These are phyloP conservation scores for Gortyna flavago DNA, from an alignment of 2,888 invertebrate genomes.

Conservation along the genomic window DNA sequence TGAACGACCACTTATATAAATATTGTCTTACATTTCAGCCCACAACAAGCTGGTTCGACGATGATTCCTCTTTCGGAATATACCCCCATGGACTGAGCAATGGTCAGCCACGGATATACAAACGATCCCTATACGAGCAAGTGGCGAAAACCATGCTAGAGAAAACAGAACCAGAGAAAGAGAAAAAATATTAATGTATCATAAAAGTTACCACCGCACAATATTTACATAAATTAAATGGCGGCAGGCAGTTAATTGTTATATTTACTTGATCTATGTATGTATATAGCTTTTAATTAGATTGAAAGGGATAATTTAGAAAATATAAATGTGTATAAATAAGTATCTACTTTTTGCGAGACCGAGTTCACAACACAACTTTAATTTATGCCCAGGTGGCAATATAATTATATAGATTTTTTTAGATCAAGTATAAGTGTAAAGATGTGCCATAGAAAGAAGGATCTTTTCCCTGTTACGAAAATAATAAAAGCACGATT, in stretches of 20 bases:
- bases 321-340: slow-evolving; percentile 7
- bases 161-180: slow-evolving; percentile 68
- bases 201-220: slow-evolving; percentile 1
- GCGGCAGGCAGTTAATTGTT: slow-evolving; percentile 38
- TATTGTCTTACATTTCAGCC: slow-evolving; percentile 75
- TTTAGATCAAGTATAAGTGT: slow-evolving; percentile 13
- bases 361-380: slow-evolving; percentile 1
- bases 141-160: slow-evolving; percentile 79
- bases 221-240: slow-evolving; percentile 28
- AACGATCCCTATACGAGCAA: slow-evolving; percentile 83
- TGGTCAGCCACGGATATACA: slow-evolving; percentile 85
- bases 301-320: slow-evolving; percentile 36
- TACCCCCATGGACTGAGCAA: slow-evolving; percentile 77
- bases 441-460: slow-evolving; percentile 48
- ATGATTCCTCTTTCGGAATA: slow-evolving; percentile 76
- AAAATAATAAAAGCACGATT: slow-evolving; percentile 1
- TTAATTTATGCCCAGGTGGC: slow-evolving; percentile 3
- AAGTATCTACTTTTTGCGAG: slow-evolving; percentile 10
- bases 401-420: background rate
- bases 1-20: background rate
- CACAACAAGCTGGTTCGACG: slow-evolving; percentile 84
- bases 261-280: slow-evolving; percentile 44
- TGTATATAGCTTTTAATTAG: slow-evolving; percentile 55
- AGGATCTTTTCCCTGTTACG: background rate
- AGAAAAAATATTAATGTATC: slow-evolving; percentile 66